Evolutionary conservation across 37 sponge, comb jelly and placozoan species (phyloP), one percentile per base, ranked within the genome.

Genomic region (Halisarca cf. caerulea): DNA sequence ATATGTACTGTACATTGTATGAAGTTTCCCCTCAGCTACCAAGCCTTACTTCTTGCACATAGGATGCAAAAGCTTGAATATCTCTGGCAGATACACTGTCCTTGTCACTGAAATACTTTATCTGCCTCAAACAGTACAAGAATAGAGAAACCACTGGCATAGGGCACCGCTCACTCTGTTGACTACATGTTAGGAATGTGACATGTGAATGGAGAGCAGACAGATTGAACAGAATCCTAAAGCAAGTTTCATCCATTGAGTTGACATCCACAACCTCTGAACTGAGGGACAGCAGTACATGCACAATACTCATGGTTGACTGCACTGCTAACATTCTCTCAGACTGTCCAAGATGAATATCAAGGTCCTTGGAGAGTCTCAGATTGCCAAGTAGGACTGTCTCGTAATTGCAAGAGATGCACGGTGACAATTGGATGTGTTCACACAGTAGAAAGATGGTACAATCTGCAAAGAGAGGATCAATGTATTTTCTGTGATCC

Each of bases 401-500:
- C 33, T 68, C 69, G 30, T 34, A 68, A 27, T 68, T 34, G 35
- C 33, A 68, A 8, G 34, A 30, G 17, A 68, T 34, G 30, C 15
- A 34, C 69, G 17, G 35, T n/a, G 69, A 34, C 33, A 68, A 34
- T 17, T 68, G 15, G 17, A 17, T 27, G 35, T n/a, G 34, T 34
- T 30, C 35, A 34, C 69, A 68, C 69, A 68, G 3, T 3, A 68
- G 27, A 4, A 27, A 28, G 30, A 28, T 34, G 4, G 34, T 34
- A 68, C 69, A 68, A 32, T 34, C 69, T 68, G 69, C 69, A 68
- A 27, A 68, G 4, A n/a, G n/a, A n/a, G n/a, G n/a, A n/a, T n/a
- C n/a, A n/a, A n/a, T n/a, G n/a, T n/a, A n/a, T n/a, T n/a, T n/a
- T n/a, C n/a, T n/a, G n/a, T n/a, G n/a, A n/a, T n/a, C n/a, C n/a